phyloP scores from a whole-genome alignment of 2,113 vertebrate species.

The Indicator maculatus region DNA sequence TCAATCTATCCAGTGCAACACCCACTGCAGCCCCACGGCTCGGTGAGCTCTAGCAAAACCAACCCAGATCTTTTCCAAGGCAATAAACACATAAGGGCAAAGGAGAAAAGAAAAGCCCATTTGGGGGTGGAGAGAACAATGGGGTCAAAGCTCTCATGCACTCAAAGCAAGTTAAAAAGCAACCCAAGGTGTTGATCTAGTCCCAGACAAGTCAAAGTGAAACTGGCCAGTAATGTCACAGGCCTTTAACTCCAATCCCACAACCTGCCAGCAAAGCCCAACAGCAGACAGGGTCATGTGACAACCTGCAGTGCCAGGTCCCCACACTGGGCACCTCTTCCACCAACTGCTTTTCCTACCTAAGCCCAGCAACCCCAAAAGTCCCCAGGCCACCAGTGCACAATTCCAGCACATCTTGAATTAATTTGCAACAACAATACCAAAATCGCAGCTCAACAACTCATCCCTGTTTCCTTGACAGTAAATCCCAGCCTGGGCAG shows the following conservation, averaged over 20 bases:
- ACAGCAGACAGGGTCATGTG: background rate
- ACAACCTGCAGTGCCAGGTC: background rate
- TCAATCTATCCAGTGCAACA: rapidly evolving
- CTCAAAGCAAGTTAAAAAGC: background rate
- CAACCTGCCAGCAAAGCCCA: background rate
- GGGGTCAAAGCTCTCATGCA: background rate
- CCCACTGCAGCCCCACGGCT: rapidly evolving
- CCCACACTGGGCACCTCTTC: background rate
- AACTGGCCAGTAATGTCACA: background rate
- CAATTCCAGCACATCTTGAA: constrained; percentile 47
- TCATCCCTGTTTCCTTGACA: constrained; percentile 44
- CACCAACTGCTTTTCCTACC: constrained; percentile 1
- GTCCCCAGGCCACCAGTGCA: background rate
- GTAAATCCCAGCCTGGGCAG: constrained; percentile 52
- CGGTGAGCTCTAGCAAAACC: rapidly evolving
- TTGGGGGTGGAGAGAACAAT: background rate
- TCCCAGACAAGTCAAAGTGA: background rate
- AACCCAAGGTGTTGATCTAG: background rate
- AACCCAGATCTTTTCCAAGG: background rate
- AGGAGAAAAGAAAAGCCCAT: background rate
- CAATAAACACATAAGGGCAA: background rate
- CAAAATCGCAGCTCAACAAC: constrained; percentile 22
- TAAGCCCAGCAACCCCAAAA: background rate
- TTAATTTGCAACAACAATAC: constrained; percentile 37
- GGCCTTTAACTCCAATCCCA: background rate